Evolutionary conservation across 2,888 invertebrate genomes (phyloP).

Genomic region (Campoplex capitator): DNA sequence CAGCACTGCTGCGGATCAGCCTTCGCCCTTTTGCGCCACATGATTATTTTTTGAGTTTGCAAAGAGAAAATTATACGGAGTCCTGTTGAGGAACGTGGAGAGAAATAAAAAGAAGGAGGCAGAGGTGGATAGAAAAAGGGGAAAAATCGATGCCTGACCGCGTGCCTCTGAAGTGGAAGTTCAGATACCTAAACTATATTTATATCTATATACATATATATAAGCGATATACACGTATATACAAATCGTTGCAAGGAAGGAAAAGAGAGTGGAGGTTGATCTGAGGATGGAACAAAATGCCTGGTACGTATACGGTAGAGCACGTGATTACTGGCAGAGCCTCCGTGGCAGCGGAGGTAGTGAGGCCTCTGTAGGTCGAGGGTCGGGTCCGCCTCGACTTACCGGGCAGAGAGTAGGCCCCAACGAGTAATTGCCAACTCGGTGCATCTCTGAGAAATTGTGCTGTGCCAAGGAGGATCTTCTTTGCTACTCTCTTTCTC

Average conservation of each 20-base stretch:
- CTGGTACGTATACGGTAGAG: slow-evolving; percentile 78
- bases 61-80: slow-evolving; percentile 80
- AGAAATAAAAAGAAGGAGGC: slow-evolving; percentile 15
- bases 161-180: slow-evolving; percentile 51
- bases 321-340: slow-evolving; percentile 83
- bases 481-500: slow-evolving; percentile 32
- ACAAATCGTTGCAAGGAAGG: slow-evolving; percentile 18
- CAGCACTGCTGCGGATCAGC: slow-evolving; percentile 71
- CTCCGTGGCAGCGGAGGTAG: slow-evolving; percentile 79
- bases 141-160: slow-evolving; percentile 42
- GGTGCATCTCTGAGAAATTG: slow-evolving; percentile 77
- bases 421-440: slow-evolving; percentile 81
- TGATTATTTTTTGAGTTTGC: slow-evolving; percentile 79
- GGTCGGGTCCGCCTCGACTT: slow-evolving; percentile 83
- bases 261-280: slow-evolving; percentile 53
- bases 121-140: slow-evolving; percentile 29
- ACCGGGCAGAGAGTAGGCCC: slow-evolving; percentile 77
- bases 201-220: slow-evolving; percentile 4
- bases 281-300: slow-evolving; percentile 70
- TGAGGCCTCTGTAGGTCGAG: slow-evolving; percentile 77
- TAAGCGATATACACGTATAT: slow-evolving; percentile 7
- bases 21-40: slow-evolving; percentile 63
- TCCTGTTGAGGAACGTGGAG: slow-evolving; percentile 65
- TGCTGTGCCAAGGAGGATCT: slow-evolving; percentile 61
- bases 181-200: slow-evolving; percentile 3